These are phyloP conservation scores for Lasiurus cinereus DNA, from an alignment of 2,113 vertebrate species.

Conservation along the genomic window DNA sequence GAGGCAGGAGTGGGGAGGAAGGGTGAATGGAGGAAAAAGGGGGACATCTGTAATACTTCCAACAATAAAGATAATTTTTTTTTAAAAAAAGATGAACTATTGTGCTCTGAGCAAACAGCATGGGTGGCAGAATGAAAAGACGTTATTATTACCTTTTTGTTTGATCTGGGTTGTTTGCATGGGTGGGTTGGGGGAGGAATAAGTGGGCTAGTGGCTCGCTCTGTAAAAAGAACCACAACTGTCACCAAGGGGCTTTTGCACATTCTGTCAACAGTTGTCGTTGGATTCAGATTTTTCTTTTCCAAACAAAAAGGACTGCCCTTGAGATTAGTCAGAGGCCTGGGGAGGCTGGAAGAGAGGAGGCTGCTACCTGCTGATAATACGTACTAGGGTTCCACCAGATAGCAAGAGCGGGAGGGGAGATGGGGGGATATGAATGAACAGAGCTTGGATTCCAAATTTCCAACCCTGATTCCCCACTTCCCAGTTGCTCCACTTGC, in stretches of 20 bases:
- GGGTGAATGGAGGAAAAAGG: too few relatives aligned
- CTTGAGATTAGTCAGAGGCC: conserved; percentile 23
- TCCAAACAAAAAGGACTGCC: not conserved
- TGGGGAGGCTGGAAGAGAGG: not conserved
- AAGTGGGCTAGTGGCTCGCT: not conserved
- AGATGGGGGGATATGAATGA: accelerated
- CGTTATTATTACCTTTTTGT: not conserved
- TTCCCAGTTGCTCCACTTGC: not conserved
- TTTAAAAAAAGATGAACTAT: not conserved
- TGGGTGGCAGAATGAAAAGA: not conserved
- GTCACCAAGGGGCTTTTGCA: not conserved
- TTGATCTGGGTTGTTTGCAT: not conserved
- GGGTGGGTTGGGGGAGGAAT: not conserved
- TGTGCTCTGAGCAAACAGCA: not conserved
- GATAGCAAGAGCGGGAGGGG: not conserved
- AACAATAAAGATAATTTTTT: not conserved
- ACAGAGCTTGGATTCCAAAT: not conserved
- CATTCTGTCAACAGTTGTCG: not conserved
- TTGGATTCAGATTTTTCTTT: conserved; percentile 25
- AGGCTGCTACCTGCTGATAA: not conserved
- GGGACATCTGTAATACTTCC: too few relatives aligned
- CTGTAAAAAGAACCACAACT: not conserved
- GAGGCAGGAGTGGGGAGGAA: too few relatives aligned
- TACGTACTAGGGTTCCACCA: accelerated
- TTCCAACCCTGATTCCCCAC: not conserved